These are phyloP conservation scores for Todiramphus chloris DNA, from an alignment of 2,113 vertebrate species.

Conservation along the genomic window DNA sequence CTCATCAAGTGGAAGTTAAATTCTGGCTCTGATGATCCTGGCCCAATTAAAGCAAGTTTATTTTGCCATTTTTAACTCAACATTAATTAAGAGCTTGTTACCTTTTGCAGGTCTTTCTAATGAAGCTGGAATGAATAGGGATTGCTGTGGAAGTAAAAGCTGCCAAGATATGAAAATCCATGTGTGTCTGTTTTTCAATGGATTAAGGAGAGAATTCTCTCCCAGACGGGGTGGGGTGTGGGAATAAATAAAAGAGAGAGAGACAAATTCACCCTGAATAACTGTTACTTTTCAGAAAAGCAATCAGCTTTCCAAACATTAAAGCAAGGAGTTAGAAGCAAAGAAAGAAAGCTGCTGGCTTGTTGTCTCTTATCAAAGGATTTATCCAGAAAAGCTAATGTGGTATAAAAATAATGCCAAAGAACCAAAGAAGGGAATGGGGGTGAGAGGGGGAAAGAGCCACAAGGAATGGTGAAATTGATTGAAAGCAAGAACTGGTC, in stretches of 20 bases:
- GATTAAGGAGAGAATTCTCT: not conserved
- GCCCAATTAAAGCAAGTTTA: not conserved
- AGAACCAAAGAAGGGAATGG: not conserved
- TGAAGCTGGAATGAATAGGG: not conserved
- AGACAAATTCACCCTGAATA: not conserved
- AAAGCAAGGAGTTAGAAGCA: not conserved
- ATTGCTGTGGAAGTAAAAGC: not conserved
- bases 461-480: not conserved
- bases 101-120: not conserved
- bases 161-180: not conserved
- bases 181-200: not conserved
- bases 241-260: fast-evolving
- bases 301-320: not conserved
- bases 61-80: not conserved
- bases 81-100: not conserved
- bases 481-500: not conserved
- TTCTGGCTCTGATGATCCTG: not conserved
- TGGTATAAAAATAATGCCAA: not conserved
- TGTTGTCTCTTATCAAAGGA: not conserved
- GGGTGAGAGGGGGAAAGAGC: not conserved
- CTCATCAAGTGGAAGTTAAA: not conserved
- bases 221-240: too few species aligned
- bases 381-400: not conserved
- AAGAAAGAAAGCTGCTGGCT: not conserved
- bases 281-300: not conserved